Evolutionary conservation across 1,140 invertebrate genomes (phyloP), one percentile per base, ranked within the genome.

Genomic region (Heliconius nattereri): DNA sequence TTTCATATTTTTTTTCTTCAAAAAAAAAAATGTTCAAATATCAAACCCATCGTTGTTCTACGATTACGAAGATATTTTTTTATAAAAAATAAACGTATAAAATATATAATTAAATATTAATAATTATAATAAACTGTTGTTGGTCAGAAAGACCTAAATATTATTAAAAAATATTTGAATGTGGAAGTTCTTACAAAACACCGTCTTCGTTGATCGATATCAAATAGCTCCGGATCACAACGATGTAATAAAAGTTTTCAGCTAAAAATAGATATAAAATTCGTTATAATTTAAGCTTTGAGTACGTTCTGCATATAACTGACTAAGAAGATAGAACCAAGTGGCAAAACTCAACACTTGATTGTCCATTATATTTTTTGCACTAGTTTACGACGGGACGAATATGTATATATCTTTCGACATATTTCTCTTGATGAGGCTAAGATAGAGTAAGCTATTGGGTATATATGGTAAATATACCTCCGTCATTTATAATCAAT

Each of bases 131-230:
- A 79, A 37, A 71, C 29, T 35, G 20, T 75, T 76, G 35, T 75
- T 52, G 49, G 19, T 52, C 19, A 52, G 49, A 19, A 52, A 52
- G 19, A 52, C 7, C 1, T 7, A 20, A 52, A 52, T 52, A 45
- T 45, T 45, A 74, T 66, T 19, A 66, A 66, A 66, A 66, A 11
- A 45, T 45, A 66, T 29, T n/a, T 57, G 0, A 20, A n/a, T 8
- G 2, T 9, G 5, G 11, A 66, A 66, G n/a, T 66, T 66, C 60
- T 83, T 93, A 94, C 57, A 93, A 75, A 19, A 93, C 91, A 6
- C 92, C 91, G 45, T 93, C 92, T 86, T 94, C 91, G 81, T 94
- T 92, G 78, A 92, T 90, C 13, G 92, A 93, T 81, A 93, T 89
- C 79, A 93, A 79, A 40, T 93, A 94, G 83, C 92, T 94, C 37